Conservation (phyloP, 2,113 vertebrate species). For the Xiphias gladius region DNA sequence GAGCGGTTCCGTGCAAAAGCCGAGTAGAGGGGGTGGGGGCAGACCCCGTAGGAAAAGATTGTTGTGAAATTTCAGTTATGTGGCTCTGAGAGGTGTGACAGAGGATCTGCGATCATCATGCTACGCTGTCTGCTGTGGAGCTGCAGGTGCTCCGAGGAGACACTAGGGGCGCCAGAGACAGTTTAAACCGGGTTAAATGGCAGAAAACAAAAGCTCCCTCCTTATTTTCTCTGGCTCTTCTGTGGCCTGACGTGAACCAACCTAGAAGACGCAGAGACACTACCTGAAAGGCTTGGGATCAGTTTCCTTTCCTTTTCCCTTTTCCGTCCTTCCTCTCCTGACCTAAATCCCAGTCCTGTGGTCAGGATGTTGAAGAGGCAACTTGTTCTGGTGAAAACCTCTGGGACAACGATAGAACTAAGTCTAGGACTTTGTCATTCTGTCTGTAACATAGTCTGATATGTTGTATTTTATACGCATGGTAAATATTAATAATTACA, state of each 20-base stretch:
- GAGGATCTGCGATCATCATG: conserved; percentile 25
- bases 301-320: neutral
- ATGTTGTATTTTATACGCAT: neutral
- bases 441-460: neutral
- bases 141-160: neutral
- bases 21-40: conserved; percentile 20
- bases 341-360: neutral
- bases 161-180: conserved; percentile 66
- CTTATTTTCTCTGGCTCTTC: neutral
- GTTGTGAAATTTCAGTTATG: conserved; percentile 44
- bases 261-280: neutral
- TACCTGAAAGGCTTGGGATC: too few relatives aligned
- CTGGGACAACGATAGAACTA: neutral
- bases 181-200: conserved; percentile 1
- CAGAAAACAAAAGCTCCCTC: conserved; percentile 5
- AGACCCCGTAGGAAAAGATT: conserved; percentile 3
- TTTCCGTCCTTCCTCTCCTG: neutral
- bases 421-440: neutral
- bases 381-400: neutral
- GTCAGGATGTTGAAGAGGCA: neutral
- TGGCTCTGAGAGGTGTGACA: conserved; percentile 15
- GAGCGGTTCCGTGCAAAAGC: conserved; percentile 31
- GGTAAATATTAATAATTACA: neutral
- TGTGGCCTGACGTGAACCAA: neutral
- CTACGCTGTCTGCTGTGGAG: conserved; percentile 14